These are phyloP conservation scores for Phycodurus eques DNA, from an alignment of 2,113 vertebrate genomes.

Conservation along the genomic window DNA sequence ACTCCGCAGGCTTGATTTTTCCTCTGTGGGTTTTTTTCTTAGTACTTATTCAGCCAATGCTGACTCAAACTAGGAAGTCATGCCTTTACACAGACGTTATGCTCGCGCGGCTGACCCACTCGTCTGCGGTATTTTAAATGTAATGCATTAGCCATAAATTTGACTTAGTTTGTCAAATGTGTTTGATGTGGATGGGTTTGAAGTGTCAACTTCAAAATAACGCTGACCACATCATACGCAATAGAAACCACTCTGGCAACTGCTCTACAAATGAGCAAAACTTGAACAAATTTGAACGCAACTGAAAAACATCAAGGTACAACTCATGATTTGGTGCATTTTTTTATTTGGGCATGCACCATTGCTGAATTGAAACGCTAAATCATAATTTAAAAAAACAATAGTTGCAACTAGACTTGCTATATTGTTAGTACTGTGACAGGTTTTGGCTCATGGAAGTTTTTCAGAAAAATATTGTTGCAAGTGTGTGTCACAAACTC, in stretches of 20 bases:
- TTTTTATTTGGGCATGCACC: not conserved
- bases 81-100: slow-evolving; percentile 21
- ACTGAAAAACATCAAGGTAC: not conserved
- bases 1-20: slow-evolving; percentile 35
- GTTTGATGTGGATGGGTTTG: not conserved
- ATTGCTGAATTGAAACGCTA: not conserved
- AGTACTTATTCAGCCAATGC: slow-evolving; percentile 47
- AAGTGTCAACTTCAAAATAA: not conserved
- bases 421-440: not conserved
- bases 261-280: not conserved
- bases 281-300: not conserved
- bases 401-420: not conserved
- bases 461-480: not conserved
- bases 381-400: not conserved
- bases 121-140: slow-evolving; percentile 8
- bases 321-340: too few species aligned
- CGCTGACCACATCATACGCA: not conserved
- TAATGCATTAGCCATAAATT: not conserved
- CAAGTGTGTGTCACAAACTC: not conserved
- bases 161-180: not conserved
- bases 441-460: not conserved
- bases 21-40: slow-evolving; percentile 36
- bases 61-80: slow-evolving; percentile 61
- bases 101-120: slow-evolving; percentile 8
- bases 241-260: not conserved